Evolutionary conservation across 2,797 vertebrate species (phyloP), one percentile per base, ranked within the genome.

Genomic region (Gorsachius magnificus): DNA sequence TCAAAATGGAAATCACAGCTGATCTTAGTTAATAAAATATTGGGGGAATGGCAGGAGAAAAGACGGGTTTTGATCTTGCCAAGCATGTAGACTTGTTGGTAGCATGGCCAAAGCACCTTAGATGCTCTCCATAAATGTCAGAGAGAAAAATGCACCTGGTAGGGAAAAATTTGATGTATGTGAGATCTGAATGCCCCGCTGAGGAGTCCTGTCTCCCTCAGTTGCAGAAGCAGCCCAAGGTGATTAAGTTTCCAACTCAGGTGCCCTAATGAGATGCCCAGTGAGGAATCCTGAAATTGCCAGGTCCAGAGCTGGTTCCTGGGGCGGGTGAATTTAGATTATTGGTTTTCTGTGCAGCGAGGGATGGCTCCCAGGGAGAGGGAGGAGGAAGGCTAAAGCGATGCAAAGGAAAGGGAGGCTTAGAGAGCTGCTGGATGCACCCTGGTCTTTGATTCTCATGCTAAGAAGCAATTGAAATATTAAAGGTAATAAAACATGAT

Each of bases 391-490:
- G 24, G 45, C 61, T 75, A 26, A 91, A 87, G 58, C 3, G 1
- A 38, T 33, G 12, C 56, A 45, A 53, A 84, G 36, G 25, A 68
- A 35, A 69, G 24, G 69, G 70, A 88, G 21, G 43, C 83, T 83
- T 76, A 63, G 45, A 46, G 33, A 89, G 50, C 65, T 74, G 69
- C 87, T 85, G 72, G 68, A 80, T 46, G 7, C 45, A 65, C 43
- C 48, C 74, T 86, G 71, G 15, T 89, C 54, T 79, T 90, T 89
- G 87, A 88, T 96, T 92, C 72, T 95, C 54, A 85, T 93, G 92
- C 89, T 93, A 96, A 97, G 93, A 87, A 95, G 76, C 95, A 95
- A 96, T 78, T 97, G 94, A 96, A 97, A 95, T 97, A 96, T 94
- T 96, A 97, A 96, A 96, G 88, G 88, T 94, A 96, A 94, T 96